These are phyloP conservation scores for Drosophila kambysellisi DNA, from an alignment of 2,888 invertebrate genomes.

Conservation along the genomic window DNA sequence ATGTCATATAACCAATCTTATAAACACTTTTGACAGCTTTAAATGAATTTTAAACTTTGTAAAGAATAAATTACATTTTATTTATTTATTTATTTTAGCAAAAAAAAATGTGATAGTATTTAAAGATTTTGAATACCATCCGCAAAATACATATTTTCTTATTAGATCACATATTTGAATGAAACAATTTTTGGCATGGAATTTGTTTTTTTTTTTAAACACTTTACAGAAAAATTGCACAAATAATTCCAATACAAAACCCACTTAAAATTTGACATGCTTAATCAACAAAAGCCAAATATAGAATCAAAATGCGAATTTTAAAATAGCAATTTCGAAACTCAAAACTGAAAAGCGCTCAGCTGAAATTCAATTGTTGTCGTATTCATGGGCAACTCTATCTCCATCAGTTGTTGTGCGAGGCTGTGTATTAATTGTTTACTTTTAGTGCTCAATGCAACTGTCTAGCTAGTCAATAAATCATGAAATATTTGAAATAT, in stretches of 20 bases:
- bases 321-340: slow-evolving; percentile 49
- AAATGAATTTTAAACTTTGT: not conserved
- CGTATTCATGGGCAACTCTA: not conserved
- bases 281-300: slow-evolving; percentile 23
- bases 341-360: slow-evolving; percentile 39
- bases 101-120: not conserved
- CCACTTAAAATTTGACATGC: slow-evolving; percentile 2
- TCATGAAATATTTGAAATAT: slow-evolving; percentile 76
- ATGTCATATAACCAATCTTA: no score
- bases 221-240: not conserved
- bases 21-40: not conserved
- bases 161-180: not conserved
- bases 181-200: not conserved
- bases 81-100: not conserved
- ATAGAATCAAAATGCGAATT: slow-evolving; percentile 41
- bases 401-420: not conserved
- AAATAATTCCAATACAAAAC: slow-evolving; percentile 12
- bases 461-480: slow-evolving; percentile 67
- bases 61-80: not conserved
- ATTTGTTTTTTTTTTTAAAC: slow-evolving; percentile 1
- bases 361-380: slow-evolving; percentile 55
- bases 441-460: slow-evolving; percentile 14
- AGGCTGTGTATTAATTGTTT: slow-evolving; percentile 34
- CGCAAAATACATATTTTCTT: not conserved
- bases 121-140: not conserved